Percentiles rank a stretch among this genome's conserved stretches.
Evolutionary conservation across 2,888 invertebrate genomes (phyloP).

Genomic region (Belgica antarctica): DNA sequence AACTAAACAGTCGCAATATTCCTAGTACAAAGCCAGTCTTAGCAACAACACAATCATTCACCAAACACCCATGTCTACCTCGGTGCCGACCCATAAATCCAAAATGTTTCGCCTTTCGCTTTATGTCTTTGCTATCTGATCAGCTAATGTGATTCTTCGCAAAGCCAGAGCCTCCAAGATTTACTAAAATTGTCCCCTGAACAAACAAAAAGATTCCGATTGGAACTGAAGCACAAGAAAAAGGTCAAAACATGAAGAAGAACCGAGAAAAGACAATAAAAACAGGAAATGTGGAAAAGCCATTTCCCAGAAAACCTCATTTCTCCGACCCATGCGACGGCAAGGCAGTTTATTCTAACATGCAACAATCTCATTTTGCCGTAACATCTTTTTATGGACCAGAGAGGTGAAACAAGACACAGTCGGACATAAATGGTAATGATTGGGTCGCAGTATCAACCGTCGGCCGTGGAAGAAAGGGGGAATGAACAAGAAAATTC

Average conservation of each 20-base stretch:
- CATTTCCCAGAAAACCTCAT: background rate
- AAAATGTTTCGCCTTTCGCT: background rate
- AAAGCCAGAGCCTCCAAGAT: conserved; percentile 3
- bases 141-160: conserved; percentile 1
- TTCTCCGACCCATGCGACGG: background rate
- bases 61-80: background rate
- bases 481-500: background rate
- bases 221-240: conserved; percentile 1
- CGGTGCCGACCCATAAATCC: no score
- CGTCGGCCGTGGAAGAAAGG: background rate
- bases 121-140: conserved; percentile 8
- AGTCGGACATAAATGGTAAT: conserved; percentile 1
- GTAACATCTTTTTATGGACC: background rate
- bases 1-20: no score
- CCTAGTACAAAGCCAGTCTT: no score
- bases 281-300: background rate
- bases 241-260: background rate
- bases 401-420: conserved; percentile 3
- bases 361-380: conserved; percentile 11
- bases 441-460: background rate
- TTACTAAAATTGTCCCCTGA: conserved; percentile 18
- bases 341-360: background rate
- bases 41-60: no score
- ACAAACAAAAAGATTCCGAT: background rate
- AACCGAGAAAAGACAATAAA: background rate